Evolutionary conservation across 2,888 invertebrate species (phyloP).

Genomic region (Sphaerophoria taeniata): DNA sequence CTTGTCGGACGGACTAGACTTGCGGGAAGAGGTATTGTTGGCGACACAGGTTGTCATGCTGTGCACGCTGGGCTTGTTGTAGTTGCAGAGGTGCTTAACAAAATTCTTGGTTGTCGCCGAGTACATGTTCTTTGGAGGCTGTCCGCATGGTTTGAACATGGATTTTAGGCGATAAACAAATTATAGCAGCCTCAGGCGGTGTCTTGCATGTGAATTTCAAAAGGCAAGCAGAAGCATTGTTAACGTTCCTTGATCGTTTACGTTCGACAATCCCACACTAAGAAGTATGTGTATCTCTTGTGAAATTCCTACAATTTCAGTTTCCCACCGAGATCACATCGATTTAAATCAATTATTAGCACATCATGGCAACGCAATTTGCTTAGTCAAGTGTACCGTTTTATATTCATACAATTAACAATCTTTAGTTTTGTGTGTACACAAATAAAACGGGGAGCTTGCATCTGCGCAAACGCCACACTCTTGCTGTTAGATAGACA

Average conservation of each 20-base stretch:
- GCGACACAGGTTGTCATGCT: neutral
- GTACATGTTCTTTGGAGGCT: slow-evolving; percentile 65
- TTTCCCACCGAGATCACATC: slow-evolving; percentile 13
- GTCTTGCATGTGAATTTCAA: slow-evolving; percentile 17
- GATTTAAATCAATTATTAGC: slow-evolving; percentile 67
- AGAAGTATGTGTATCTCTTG: no score
- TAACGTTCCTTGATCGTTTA: neutral
- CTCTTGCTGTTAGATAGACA: neutral
- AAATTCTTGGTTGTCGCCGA: slow-evolving; percentile 64
- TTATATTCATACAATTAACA: slow-evolving; percentile 59
- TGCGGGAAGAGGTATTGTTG: neutral
- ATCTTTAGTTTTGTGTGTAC: slow-evolving; percentile 36
- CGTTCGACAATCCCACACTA: no score
- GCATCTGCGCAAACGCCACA: neutral
- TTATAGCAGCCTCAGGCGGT: slow-evolving; percentile 65
- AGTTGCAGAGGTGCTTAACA: slow-evolving; percentile 66
- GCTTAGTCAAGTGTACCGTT: slow-evolving; percentile 49
- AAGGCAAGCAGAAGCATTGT: no score
- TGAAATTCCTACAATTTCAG: neutral
- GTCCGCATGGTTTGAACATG: slow-evolving; percentile 55
- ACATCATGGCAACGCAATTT: slow-evolving; percentile 56
- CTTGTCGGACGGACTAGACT: slow-evolving; percentile 31
- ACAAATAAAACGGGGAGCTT: slow-evolving; percentile 36
- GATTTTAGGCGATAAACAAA: slow-evolving; percentile 65
- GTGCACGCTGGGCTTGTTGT: slow-evolving; percentile 7